phyloP scores from a whole-genome alignment of 2,888 invertebrate species.

The Lycaena phlaeas region DNA sequence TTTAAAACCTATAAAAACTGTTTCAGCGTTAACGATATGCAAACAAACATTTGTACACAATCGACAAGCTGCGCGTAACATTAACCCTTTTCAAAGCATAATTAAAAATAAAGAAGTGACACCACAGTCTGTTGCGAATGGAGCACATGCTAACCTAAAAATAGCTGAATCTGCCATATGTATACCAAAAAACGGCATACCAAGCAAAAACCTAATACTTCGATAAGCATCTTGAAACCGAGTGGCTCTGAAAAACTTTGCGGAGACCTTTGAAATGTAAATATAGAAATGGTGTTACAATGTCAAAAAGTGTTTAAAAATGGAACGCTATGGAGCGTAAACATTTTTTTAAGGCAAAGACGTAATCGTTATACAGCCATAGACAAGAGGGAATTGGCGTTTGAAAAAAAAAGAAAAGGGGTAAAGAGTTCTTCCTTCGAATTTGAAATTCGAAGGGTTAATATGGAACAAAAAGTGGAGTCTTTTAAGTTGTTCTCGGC shows the following conservation, averaged over 20 bases:
- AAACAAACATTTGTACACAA: not conserved
- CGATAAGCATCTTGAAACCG: conserved; percentile 35
- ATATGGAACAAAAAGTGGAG: conserved; percentile 46
- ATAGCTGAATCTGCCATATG: conserved; percentile 63
- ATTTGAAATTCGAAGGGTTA: conserved; percentile 49
- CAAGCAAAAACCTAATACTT: conserved; percentile 38
- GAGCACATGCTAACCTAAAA: conserved; percentile 63
- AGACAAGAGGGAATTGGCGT: conserved; percentile 30
- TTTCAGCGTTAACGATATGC: not conserved
- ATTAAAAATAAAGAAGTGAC: conserved; percentile 57
- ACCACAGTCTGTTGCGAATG: conserved; percentile 63
- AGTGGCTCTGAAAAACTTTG: conserved; percentile 29
- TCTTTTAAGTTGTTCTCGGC: conserved; percentile 47
- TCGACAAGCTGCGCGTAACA: conserved; percentile 20
- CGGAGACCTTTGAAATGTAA: conserved; percentile 31
- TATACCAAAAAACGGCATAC: conserved; percentile 39
- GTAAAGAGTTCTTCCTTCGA: conserved; percentile 49
- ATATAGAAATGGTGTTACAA: conserved; percentile 31
- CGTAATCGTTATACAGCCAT: conserved; percentile 27
- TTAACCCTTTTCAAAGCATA: conserved; percentile 48
- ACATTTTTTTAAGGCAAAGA: conserved; percentile 19
- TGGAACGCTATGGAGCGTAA: not conserved
- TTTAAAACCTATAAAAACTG: too few relatives aligned
- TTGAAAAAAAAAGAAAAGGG: conserved; percentile 45
- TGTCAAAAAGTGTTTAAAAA: conserved; percentile 11